Evolutionary conservation across 2,113 vertebrate species (phyloP).

Genomic region (Cyanistes caeruleus): DNA sequence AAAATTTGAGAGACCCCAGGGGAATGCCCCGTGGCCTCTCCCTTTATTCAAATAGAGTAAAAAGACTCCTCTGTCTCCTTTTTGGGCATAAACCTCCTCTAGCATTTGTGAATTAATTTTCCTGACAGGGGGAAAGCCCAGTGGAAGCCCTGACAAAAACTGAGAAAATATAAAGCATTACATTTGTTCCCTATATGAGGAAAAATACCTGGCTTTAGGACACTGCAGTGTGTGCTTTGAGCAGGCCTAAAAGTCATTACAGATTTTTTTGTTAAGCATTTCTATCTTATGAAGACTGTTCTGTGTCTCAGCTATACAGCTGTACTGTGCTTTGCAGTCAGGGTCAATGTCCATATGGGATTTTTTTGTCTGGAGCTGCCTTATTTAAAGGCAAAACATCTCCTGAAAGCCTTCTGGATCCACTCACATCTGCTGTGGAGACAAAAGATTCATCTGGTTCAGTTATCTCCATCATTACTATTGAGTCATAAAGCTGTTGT

Average conservation of each 20-base stretch:
- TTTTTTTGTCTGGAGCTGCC: neutral
- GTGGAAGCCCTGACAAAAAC: neutral
- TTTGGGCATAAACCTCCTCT: no score
- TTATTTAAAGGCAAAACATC: neutral
- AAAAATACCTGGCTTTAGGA: neutral
- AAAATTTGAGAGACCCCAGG: no score
- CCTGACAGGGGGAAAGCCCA: neutral
- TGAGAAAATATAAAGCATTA: neutral
- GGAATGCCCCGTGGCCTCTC: no score
- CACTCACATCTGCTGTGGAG: neutral
- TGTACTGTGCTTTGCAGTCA: neutral
- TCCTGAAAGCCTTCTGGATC: neutral
- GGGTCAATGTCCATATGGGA: neutral
- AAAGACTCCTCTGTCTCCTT: no score
- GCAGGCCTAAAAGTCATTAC: neutral
- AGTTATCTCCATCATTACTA: neutral
- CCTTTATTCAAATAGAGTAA: no score
- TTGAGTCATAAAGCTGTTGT: conserved; percentile 1
- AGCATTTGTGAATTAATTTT: no score
- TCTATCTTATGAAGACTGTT: neutral
- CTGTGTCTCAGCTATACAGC: neutral
- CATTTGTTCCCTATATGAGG: neutral
- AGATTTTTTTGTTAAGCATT: neutral
- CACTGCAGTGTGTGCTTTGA: neutral
- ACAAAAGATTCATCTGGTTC: neutral